Conservation (phyloP, 2,888 invertebrate species). For the Lottia scabra region DNA sequence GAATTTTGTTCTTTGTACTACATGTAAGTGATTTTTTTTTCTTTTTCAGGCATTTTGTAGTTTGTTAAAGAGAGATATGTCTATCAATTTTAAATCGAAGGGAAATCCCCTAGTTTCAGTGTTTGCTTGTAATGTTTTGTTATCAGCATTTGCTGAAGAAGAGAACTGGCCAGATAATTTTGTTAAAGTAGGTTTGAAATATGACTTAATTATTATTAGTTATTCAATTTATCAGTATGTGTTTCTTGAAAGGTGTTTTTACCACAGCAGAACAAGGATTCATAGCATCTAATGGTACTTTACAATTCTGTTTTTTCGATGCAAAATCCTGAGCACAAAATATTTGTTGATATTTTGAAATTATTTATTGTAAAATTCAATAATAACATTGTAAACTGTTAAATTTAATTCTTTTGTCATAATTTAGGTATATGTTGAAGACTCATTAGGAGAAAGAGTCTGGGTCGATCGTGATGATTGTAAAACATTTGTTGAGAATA, state of each 20-base stretch:
- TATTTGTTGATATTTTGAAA: no score
- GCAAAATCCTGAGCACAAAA: no score
- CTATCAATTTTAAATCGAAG: slow-evolving; percentile 78
- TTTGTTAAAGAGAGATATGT: slow-evolving; percentile 81
- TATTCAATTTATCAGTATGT: no score
- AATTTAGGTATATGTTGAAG: slow-evolving; percentile 87
- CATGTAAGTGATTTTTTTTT: not conserved
- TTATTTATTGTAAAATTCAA: no score
- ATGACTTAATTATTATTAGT: no score
- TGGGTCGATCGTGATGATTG: slow-evolving; percentile 96
- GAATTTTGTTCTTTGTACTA: no score
- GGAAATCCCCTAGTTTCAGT: slow-evolving; percentile 85
- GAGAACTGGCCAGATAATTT: slow-evolving; percentile 92
- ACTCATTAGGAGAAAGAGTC: slow-evolving; percentile 90
- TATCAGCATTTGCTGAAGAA: slow-evolving; percentile 81
- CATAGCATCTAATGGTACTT: no score
- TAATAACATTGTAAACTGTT: no score
- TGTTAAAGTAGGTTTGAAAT: slow-evolving; percentile 77
- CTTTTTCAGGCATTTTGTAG: slow-evolving; percentile 79
- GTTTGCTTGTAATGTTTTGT: slow-evolving; percentile 85
- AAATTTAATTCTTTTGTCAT: not conserved
- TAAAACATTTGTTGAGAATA: slow-evolving; percentile 90
- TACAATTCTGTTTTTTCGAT: no score
- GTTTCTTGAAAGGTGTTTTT: no score
- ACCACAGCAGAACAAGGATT: no score